phyloP scores from a whole-genome alignment of 1,140 invertebrate genomes.

The Aricia agestis region DNA sequence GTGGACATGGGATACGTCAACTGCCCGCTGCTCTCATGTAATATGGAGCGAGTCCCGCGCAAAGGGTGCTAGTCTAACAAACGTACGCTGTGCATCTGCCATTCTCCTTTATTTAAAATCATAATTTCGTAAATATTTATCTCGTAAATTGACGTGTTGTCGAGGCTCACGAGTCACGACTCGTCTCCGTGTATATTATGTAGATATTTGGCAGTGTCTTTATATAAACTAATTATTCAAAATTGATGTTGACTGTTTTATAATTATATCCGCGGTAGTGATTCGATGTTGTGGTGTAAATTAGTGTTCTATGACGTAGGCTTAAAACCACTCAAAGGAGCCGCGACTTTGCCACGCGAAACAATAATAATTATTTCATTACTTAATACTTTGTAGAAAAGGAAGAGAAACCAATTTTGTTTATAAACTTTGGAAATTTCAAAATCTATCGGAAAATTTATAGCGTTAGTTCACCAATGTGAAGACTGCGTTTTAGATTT shows the following conservation, averaged over 20 bases:
- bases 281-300: conserved; percentile 77
- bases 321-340: conserved; percentile 54
- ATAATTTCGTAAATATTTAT: conserved; percentile 14
- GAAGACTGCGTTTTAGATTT: too few species aligned
- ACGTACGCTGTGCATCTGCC: not conserved
- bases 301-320: conserved; percentile 73
- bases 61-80: not conserved
- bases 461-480: too few species aligned
- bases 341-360: not conserved
- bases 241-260: conserved; percentile 78
- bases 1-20: not conserved
- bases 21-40: too few species aligned
- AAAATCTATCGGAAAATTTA: not conserved
- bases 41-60: too few species aligned
- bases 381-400: too few species aligned
- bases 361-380: not conserved
- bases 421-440: not conserved
- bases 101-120: conserved; percentile 18
- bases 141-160: conserved; percentile 29
- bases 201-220: conserved; percentile 72
- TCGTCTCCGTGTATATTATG: conserved; percentile 64
- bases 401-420: too few species aligned
- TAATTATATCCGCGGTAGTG: conserved; percentile 75
- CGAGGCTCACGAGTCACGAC: conserved; percentile 51
- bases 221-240: conserved; percentile 70